These are phyloP conservation scores for Muscicapa striata DNA, from an alignment of 2,797 vertebrate genomes.

Conservation along the genomic window DNA sequence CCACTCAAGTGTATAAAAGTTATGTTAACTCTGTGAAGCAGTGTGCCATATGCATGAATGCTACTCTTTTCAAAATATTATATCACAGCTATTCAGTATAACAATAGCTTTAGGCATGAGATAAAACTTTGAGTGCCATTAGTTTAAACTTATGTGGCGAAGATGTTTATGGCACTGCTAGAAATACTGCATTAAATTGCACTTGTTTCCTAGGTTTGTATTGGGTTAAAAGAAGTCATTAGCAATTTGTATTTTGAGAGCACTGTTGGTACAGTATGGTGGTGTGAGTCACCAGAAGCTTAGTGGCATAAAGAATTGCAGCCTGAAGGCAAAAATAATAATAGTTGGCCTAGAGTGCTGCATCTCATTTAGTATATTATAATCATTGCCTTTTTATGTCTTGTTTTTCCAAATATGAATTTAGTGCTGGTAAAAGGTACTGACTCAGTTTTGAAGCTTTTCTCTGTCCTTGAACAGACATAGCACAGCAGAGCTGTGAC, in stretches of 20 bases:
- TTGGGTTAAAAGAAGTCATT: slow-evolving; percentile 20
- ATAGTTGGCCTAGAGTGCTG: background rate
- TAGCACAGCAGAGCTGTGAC: background rate
- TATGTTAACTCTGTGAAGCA: background rate
- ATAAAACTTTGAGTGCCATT: background rate
- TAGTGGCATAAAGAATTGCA: background rate
- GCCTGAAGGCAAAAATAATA: background rate
- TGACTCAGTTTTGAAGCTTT: background rate
- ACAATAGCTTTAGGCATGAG: background rate
- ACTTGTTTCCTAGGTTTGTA: background rate
- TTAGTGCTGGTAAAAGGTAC: background rate
- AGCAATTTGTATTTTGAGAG: slow-evolving; percentile 44
- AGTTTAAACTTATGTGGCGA: background rate
- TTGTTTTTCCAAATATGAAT: background rate
- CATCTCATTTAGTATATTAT: background rate
- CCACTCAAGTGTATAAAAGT: background rate
- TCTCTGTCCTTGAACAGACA: background rate
- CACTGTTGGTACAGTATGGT: slow-evolving; percentile 16
- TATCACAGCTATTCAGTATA: background rate
- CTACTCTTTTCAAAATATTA: background rate
- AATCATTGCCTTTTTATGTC: background rate
- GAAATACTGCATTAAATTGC: background rate
- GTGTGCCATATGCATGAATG: background rate
- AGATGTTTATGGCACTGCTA: background rate
- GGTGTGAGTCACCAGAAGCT: slow-evolving; percentile 43